Percentiles rank a stretch among this genome's conserved stretches.
Evolutionary conservation across 2,888 invertebrate species (phyloP).

Genomic region (Lasioglossum zephyrum): DNA sequence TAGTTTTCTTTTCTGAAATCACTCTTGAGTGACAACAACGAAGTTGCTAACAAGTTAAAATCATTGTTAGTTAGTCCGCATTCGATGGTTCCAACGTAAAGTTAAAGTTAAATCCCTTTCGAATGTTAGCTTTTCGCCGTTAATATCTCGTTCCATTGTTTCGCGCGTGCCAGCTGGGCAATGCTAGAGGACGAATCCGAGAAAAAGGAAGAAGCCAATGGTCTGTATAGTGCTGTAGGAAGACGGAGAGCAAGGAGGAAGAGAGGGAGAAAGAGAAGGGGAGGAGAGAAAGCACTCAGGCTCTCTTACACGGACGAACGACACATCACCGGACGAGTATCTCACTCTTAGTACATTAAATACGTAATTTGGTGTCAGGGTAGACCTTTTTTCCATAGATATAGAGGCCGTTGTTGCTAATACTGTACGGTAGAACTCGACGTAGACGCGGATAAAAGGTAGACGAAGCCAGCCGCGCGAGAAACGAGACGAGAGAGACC

Average conservation of each 20-base stretch:
- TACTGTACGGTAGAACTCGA: constrained; percentile 73
- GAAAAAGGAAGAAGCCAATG: neutral
- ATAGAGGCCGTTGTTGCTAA: constrained; percentile 82
- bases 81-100: neutral
- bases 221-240: neutral
- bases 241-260: neutral
- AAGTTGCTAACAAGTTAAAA: neutral
- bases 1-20: neutral
- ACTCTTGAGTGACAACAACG: neutral
- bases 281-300: constrained; percentile 13
- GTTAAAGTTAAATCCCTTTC: neutral
- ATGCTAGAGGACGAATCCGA: neutral
- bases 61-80: neutral
- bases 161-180: neutral
- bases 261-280: neutral
- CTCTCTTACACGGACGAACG: constrained; percentile 41
- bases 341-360: constrained; percentile 89
- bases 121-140: neutral
- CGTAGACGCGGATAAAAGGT: constrained; percentile 30
- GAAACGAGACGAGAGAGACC: constrained; percentile 23
- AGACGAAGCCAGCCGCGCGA: constrained; percentile 16
- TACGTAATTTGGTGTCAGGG: constrained; percentile 96
- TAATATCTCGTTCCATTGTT: neutral
- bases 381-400: constrained; percentile 85
- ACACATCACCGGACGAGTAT: constrained; percentile 85